Conservation (phyloP, 2,888 invertebrate species). For the Dryomyza anilis region DNA sequence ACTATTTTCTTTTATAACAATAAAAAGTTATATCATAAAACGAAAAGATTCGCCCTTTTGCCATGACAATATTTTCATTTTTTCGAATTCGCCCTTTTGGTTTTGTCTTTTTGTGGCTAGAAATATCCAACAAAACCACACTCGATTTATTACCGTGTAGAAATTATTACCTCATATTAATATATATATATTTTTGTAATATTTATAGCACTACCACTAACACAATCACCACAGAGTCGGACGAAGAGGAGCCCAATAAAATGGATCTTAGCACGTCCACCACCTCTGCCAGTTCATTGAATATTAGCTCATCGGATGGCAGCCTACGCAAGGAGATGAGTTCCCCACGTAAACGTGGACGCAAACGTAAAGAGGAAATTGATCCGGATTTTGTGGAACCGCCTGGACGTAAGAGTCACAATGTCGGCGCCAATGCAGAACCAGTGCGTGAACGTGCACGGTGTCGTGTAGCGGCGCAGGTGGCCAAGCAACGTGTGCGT, state of each 20-base stretch:
- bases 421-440: not conserved
- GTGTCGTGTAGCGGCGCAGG: slow-evolving; percentile 16
- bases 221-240: no score
- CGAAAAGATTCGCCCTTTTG: no score
- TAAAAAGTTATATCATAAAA: no score
- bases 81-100: no score
- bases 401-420: slow-evolving; percentile 29
- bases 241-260: slow-evolving; percentile 2
- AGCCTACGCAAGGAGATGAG: not conserved
- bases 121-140: no score
- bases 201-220: no score
- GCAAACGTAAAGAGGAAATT: slow-evolving; percentile 42
- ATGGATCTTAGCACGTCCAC: slow-evolving; percentile 1
- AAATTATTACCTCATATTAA: no score
- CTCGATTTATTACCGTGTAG: no score
- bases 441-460: slow-evolving; percentile 18
- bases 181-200: no score
- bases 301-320: not conserved
- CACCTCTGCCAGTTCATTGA: not conserved
- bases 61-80: no score
- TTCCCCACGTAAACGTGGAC: slow-evolving; percentile 44
- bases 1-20: no score
- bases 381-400: slow-evolving; percentile 28
- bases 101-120: no score
- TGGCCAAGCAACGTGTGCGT: slow-evolving; percentile 27